phyloP scores from a whole-genome alignment of 2,888 invertebrate genomes.

The Ctenicera cuprea region DNA sequence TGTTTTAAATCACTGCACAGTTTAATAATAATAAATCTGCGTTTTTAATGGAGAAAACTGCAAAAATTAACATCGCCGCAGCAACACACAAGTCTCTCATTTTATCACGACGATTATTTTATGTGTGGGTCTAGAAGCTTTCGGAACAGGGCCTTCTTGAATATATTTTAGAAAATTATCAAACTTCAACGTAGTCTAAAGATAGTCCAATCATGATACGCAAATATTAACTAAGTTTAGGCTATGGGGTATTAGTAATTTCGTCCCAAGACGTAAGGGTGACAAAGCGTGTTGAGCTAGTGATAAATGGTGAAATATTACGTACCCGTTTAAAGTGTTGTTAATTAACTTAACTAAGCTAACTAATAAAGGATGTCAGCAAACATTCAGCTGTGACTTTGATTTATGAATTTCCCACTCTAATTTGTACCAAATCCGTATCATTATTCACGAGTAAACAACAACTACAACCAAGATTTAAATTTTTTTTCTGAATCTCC shows the following conservation, averaged over 20 bases:
- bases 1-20: too few species aligned
- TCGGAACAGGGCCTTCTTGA: too few species aligned
- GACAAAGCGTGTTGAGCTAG: constrained; percentile 17
- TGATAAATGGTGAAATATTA: constrained; percentile 26
- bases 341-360: constrained; percentile 28
- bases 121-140: too few species aligned
- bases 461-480: neutral
- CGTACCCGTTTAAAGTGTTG: constrained; percentile 23
- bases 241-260: constrained; percentile 5
- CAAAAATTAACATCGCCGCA: too few species aligned
- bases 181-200: too few species aligned
- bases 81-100: too few species aligned
- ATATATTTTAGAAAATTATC: too few species aligned
- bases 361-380: constrained; percentile 25
- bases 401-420: constrained; percentile 11
- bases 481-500: too few species aligned
- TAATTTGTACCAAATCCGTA: neutral
- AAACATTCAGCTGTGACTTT: constrained; percentile 26
- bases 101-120: too few species aligned
- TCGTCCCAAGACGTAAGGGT: constrained; percentile 7
- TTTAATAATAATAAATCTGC: too few species aligned
- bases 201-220: too few species aligned
- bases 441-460: constrained; percentile 4
- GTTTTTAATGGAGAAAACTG: too few species aligned
- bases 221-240: neutral